Base-by-base conservation (phyloP, 2,888 invertebrate species). In the Tetragonisca angustula region DNA sequence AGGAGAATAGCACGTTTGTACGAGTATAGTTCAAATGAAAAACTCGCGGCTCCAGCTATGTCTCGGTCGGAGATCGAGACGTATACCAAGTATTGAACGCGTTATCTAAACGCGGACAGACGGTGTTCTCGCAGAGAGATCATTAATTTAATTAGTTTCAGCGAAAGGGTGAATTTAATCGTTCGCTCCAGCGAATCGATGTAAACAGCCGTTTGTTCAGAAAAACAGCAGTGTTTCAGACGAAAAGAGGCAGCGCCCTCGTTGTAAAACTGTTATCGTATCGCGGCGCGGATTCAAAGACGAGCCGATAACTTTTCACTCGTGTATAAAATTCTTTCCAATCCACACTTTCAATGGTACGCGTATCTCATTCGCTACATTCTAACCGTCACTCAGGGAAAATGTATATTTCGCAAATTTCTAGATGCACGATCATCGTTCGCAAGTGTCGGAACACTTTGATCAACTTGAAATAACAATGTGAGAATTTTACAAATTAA, bases 111-210 rank as follows among this genome's bases (percentile, higher is more conserved):
- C 81, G 72, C 81, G 72, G 62, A 43, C 68, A 43, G 61, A 17
- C 67, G 76, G 65, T 72, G 65, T 69, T 79, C 75, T 73, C 64
- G 36, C 36, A 21, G 82, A 61, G 67, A 71, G 77, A 75, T 89
- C 82, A 73, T 89, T 89, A 89, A 89, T 87, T 89, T 88, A 89
- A 88, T 87, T 89, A 89, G 83, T 88, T 89, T 88, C 90, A 84
- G 76, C 50, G 88, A 90, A 88, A 85, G 81, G 81, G 83, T 69
- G 82, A 70, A 70, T 85, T 87, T 85, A 89, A 89, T 88, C 85
- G 83, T 84, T 84, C 75, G 72, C 72, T 83, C 65, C 67, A 56
- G 62, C 67, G 80, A 81, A 85, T 87, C 79, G 73, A 81, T 80
- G 75, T 86, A 77, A 89, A 87, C 83, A 86, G 71, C 78, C 73